Conservation (phyloP, 2,113 vertebrate genomes). For the Garra rufa region DNA sequence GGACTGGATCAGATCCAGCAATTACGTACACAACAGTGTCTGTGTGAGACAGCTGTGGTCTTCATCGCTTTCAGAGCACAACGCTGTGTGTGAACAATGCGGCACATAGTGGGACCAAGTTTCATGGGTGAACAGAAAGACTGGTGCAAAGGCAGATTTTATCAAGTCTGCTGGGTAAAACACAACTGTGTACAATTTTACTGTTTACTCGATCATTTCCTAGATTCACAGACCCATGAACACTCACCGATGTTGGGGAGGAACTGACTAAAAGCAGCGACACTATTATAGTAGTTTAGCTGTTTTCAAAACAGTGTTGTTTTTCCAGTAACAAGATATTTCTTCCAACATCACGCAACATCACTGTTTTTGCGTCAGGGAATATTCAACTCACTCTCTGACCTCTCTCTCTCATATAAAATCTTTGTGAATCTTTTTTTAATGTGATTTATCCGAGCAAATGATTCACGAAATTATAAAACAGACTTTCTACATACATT, state of each 20-base stretch:
- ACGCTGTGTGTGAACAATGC: conserved; percentile 23
- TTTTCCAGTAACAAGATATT: not conserved
- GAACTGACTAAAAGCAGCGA: not conserved
- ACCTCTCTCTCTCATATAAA: not conserved
- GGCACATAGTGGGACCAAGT: not conserved
- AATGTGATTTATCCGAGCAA: not conserved
- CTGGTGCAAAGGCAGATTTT: not conserved
- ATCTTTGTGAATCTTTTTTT: not conserved
- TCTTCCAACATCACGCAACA: not conserved
- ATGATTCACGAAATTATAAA: not conserved
- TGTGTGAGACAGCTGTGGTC: conserved; percentile 4
- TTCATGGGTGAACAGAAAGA: conserved; percentile 15
- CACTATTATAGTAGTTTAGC: not conserved
- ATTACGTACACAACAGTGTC: conserved; percentile 9
- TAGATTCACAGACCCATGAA: conserved; percentile 4
- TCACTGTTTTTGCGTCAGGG: not conserved
- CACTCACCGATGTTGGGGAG: not conserved
- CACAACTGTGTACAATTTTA: conserved; percentile 12
- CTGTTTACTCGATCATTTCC: conserved; percentile 27
- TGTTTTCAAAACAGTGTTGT: not conserved
- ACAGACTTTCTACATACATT: not conserved
- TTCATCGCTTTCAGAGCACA: conserved; percentile 12
- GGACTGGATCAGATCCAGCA: not conserved
- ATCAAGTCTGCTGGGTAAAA: conserved; percentile 20
- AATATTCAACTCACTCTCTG: not conserved